Conservation (phyloP, 2,888 invertebrate genomes). For the Pristionchus maxplancki region DNA sequence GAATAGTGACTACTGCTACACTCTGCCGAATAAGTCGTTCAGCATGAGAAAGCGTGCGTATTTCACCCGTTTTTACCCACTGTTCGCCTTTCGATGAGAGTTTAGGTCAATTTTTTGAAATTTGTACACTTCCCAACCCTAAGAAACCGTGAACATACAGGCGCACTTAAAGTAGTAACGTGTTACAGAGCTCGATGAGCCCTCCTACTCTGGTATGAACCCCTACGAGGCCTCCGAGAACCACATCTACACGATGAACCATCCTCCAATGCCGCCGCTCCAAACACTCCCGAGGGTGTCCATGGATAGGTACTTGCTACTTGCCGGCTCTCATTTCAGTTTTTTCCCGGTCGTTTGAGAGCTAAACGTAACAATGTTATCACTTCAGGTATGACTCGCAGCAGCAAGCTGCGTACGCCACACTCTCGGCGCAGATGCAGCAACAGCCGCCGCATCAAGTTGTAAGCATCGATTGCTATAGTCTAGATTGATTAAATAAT, state of each 20-base stretch:
- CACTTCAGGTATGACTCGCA: not conserved
- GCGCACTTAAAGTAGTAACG: too few species aligned
- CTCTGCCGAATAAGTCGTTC: conserved; percentile 41
- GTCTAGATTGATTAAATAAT: not conserved
- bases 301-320: conserved; percentile 18
- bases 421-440: conserved; percentile 5
- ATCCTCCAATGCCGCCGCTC: not conserved
- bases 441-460: conserved; percentile 21
- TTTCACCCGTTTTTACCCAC: not conserved
- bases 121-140: too few species aligned
- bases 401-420: conserved; percentile 22
- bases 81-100: not conserved
- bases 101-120: too few species aligned
- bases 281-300: not conserved
- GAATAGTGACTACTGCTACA: conserved; percentile 52
- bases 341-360: too few species aligned
- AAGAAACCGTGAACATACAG: too few species aligned
- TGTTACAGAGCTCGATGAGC: conserved; percentile 1
- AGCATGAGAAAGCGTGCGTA: conserved; percentile 14
- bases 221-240: conserved; percentile 45
- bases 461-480: not conserved
- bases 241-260: conserved; percentile 36
- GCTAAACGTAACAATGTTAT: not conserved
- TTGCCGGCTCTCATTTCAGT: too few species aligned
- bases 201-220: not conserved